These are phyloP conservation scores for Holothuria scabra DNA, from an alignment of 53 echinoderm and acorn worm genomes.

Conservation along the genomic window DNA sequence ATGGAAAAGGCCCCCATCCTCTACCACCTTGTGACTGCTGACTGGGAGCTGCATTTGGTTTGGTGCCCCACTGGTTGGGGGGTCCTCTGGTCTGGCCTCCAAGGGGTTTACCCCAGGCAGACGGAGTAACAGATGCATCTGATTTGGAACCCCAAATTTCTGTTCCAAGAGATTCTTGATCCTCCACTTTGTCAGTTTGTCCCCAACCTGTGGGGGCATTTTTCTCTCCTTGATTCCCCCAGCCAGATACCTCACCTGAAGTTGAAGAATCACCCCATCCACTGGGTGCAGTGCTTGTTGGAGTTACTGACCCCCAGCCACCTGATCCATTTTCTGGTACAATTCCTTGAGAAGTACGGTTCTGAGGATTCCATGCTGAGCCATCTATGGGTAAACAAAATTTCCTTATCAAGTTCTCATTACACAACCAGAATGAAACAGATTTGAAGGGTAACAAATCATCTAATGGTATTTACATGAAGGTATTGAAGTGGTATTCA, in stretches of 20 bases:
- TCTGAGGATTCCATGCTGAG: constrained; percentile 36
- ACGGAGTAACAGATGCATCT: constrained; percentile 54
- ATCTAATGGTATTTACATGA: too few relatives aligned
- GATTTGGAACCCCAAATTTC: constrained; percentile 51
- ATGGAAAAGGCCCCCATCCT: constrained; percentile 60
- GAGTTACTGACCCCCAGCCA: constrained; percentile 65
- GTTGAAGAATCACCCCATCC: constrained; percentile 65
- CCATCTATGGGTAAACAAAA: background rate
- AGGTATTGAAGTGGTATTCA: too few relatives aligned
- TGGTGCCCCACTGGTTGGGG: constrained; percentile 27
- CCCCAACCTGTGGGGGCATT: constrained; percentile 51
- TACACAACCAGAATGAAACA: too few relatives aligned
- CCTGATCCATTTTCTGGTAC: background rate
- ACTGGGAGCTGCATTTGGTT: constrained; percentile 12
- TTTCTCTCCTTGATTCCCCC: constrained; percentile 48
- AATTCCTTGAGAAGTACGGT: constrained; percentile 1
- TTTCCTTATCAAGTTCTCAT: too few relatives aligned
- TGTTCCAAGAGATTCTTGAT: constrained; percentile 36
- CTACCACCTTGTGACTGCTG: constrained; percentile 61
- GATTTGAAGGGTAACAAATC: too few relatives aligned
- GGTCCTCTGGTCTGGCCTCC: background rate
- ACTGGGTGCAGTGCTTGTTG: constrained; percentile 26
- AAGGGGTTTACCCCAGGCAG: constrained; percentile 81
- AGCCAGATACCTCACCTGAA: constrained; percentile 38
- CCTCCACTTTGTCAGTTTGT: constrained; percentile 46